phyloP scores from a whole-genome alignment of 2,888 invertebrate genomes.

The Chalcis sispes region DNA sequence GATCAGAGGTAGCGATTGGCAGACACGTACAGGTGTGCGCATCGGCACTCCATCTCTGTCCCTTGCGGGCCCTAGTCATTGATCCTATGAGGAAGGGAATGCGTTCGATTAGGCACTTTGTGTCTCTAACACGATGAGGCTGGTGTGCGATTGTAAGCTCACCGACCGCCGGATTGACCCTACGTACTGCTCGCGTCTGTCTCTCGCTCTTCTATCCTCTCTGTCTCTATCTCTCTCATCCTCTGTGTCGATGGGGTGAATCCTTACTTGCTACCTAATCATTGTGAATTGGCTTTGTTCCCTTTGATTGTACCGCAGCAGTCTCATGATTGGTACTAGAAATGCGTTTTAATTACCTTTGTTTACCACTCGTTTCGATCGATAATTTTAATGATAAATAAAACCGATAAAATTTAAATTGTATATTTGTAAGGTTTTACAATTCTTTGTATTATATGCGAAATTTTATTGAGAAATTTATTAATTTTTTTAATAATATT shows the following conservation, averaged over 20 bases:
- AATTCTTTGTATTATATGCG: too few relatives aligned
- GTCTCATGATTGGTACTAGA: conserved; percentile 30
- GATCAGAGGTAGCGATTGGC: not conserved
- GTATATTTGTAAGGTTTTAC: too few relatives aligned
- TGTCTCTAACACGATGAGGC: conserved; percentile 29
- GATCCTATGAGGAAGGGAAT: conserved; percentile 38
- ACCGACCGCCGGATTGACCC: conserved; percentile 22
- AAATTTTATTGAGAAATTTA: too few relatives aligned
- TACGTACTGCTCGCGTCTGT: not conserved
- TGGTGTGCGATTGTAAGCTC: conserved; percentile 34
- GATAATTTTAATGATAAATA: not conserved
- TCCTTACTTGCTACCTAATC: conserved; percentile 47
- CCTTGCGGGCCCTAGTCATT: conserved; percentile 4
- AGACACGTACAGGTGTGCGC: not conserved
- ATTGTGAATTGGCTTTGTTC: conserved; percentile 47
- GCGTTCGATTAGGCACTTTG: conserved; percentile 50
- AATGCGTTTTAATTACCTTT: conserved; percentile 8
- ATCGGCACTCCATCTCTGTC: not conserved
- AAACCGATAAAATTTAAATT: too few relatives aligned
- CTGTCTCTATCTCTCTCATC: not conserved
- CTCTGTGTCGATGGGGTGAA: conserved; percentile 29
- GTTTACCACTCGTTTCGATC: not conserved
- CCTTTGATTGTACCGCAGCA: conserved; percentile 31
- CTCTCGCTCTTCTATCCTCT: not conserved
- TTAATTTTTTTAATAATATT: too few relatives aligned